A percentile compares a stretch with the other conserved stretches of the same genome.
phyloP scores from a whole-genome alignment of 2,797 vertebrate genomes.

The Agapornis canus region DNA sequence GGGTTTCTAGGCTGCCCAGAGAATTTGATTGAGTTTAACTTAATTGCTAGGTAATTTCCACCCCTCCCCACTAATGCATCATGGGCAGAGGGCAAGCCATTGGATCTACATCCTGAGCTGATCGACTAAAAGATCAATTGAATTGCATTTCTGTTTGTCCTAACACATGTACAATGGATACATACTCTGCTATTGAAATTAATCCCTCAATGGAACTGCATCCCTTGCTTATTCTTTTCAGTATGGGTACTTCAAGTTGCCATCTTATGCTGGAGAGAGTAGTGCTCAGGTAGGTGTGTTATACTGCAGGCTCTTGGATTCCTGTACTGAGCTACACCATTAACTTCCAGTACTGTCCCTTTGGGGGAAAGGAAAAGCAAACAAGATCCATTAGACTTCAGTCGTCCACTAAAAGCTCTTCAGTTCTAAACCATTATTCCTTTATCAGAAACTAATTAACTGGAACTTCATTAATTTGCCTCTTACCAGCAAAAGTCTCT shows the following conservation, averaged over 20 bases:
- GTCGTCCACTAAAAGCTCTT: not conserved
- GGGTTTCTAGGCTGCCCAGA: not conserved
- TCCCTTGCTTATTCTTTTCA: not conserved
- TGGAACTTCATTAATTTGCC: not conserved
- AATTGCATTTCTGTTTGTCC: not conserved
- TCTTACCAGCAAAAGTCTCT: not conserved
- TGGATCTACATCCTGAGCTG: not conserved
- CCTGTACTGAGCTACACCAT: not conserved
- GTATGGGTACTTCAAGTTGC: not conserved
- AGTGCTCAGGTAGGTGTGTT: not conserved
- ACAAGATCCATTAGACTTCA: not conserved
- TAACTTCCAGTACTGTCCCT: not conserved
- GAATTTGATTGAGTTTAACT: not conserved
- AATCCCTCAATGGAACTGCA: not conserved
- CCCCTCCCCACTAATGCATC: accelerated
- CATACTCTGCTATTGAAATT: not conserved
- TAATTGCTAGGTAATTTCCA: not conserved
- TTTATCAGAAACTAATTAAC: not conserved
- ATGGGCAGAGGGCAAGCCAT: not conserved
- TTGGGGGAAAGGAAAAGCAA: not conserved
- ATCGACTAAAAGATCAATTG: not conserved
- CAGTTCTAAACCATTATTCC: not conserved
- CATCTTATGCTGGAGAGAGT: not conserved
- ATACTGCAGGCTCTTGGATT: not conserved
- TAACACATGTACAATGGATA: accelerated